These are phyloP conservation scores for Horisme vitalbata DNA, from an alignment of 2,888 invertebrate genomes.

Conservation along the genomic window DNA sequence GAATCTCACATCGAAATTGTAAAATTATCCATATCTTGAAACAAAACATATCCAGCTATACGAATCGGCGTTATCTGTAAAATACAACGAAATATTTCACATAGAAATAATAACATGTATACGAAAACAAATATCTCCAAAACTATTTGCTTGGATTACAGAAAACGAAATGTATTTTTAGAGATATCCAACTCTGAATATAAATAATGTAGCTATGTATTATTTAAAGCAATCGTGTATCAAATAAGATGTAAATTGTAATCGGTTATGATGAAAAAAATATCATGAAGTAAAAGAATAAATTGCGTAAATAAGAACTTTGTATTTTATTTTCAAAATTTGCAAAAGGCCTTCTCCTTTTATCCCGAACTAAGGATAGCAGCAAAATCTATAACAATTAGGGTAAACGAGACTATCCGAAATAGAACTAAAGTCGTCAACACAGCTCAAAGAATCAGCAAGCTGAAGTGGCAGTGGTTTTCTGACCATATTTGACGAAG, in stretches of 20 bases:
- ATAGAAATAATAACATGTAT: constrained; percentile 64
- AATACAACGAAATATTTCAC: constrained; percentile 61
- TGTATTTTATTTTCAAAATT: constrained; percentile 42
- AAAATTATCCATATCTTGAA: constrained; percentile 65
- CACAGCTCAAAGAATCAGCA: no score
- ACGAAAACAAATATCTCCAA: constrained; percentile 61
- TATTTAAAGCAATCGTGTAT: constrained; percentile 70
- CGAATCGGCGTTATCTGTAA: constrained; percentile 51
- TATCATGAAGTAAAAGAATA: constrained; percentile 72
- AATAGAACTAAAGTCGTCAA: no score
- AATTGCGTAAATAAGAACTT: constrained; percentile 55
- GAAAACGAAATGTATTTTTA: constrained; percentile 57
- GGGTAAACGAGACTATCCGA: no score
- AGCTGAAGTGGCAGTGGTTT: no score
- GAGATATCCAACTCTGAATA: constrained; percentile 59
- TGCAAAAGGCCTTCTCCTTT: not conserved
- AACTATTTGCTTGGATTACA: constrained; percentile 53
- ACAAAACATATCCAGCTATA: constrained; percentile 74
- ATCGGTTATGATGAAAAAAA: constrained; percentile 68
- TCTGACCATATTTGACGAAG: no score
- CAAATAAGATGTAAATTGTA: constrained; percentile 76
- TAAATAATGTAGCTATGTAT: constrained; percentile 60
- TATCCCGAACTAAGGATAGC: no score
- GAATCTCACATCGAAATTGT: constrained; percentile 44
- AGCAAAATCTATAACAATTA: no score